Base-by-base conservation (phyloP, 2,888 invertebrate species). In the Ormyrus nitidulus region DNA sequence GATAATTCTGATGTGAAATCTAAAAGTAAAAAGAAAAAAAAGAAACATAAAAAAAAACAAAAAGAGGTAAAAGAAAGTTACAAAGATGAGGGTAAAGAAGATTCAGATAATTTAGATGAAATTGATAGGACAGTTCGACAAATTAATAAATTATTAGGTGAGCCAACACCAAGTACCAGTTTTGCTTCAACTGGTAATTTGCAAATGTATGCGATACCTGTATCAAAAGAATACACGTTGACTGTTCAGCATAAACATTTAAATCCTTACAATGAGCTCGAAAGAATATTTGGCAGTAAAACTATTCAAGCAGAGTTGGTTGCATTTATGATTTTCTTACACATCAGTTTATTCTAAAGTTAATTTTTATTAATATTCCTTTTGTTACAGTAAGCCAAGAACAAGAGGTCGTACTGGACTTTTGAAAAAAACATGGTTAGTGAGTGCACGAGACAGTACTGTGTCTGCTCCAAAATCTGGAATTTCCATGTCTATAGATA, bases 261-360 rank as follows among this genome's bases (percentile, higher is more conserved):
- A 44, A 96, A 96, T 91, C 94, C 95, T 10, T 95, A 95, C 83
- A 95, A 95, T 91, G 96, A 96, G 91, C 92, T 96, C 88, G 94
- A 95, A 82, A 93, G 94, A 86, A 95, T 96, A 86, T 96, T 96
- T 92, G 96, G 96, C 44, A 94, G 95, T 34, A 94, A 94, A 90
- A 94, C 95, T 74, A 93, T 96, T 44, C 95, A 95, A 90, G 92
- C 93, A 74, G 95, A 95, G 92, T 92, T 85, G 84, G 77, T 78
- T 79, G 13, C 58, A 51, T 64, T 58, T 48, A 34, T 3, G n/a
- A 48, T 10, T 54, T 54, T 69, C 9, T 8, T 8, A 49, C 34
- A 34, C 44, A 70, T 11, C 13, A 10, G 44, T 46, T 62, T 61
- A 34, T 34, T 34, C 34, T 4, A 34, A 34, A 34, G 34, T 34